These are phyloP conservation scores for Bombylius major DNA, from an alignment of 2,888 invertebrate genomes.

Conservation along the genomic window DNA sequence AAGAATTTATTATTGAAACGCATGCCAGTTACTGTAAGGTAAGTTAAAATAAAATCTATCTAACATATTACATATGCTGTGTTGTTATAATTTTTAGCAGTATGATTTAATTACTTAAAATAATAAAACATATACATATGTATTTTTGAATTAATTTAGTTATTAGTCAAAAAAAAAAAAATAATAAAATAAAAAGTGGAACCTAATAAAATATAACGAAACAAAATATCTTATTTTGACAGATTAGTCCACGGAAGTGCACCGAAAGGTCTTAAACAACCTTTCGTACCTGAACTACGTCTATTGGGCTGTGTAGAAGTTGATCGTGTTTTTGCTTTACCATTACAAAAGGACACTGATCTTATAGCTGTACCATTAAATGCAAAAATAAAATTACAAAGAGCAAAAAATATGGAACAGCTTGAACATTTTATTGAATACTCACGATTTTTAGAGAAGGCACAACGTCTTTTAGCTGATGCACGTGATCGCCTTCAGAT, in stretches of 20 bases:
- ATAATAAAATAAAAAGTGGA: no score
- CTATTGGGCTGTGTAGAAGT: conserved; percentile 75
- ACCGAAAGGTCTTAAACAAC: conserved; percentile 70
- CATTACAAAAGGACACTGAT: conserved; percentile 67
- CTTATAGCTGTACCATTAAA: conserved; percentile 74
- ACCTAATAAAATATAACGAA: no score
- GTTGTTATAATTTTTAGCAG: no score
- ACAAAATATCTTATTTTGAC: neutral
- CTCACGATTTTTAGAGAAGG: conserved; percentile 63
- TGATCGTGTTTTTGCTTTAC: conserved; percentile 67
- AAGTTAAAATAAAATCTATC: conserved; percentile 12
- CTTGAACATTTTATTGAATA: conserved; percentile 63
- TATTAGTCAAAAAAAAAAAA: no score
- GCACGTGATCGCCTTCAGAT: conserved; percentile 66
- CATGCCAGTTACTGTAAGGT: conserved; percentile 80
- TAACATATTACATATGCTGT: no score
- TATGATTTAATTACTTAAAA: no score
- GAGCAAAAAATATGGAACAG: conserved; percentile 70
- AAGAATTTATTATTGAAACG: conserved; percentile 78
- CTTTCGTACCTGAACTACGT: conserved; percentile 74
- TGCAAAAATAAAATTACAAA: conserved; percentile 72
- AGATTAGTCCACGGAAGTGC: conserved; percentile 76
- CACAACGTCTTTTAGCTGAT: conserved; percentile 57
- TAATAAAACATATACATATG: no score
- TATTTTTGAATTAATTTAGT: no score